Evolutionary conservation across 2,888 invertebrate species (phyloP).

Genomic region (Spilarctia lutea): DNA sequence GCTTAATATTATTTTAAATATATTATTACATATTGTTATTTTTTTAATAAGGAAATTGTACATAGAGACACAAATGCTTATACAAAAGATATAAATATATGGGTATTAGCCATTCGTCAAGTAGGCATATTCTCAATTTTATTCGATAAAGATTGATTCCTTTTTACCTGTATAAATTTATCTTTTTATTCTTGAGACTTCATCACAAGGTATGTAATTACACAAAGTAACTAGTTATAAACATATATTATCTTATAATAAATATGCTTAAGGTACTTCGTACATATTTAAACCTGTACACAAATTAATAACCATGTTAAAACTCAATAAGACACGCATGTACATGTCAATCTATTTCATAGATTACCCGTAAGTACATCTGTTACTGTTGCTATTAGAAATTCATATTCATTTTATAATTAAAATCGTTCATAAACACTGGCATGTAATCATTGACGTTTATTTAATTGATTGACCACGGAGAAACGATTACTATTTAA

Average conservation of each 20-base stretch:
- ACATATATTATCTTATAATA: neutral
- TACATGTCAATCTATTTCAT: slow-evolving; percentile 44
- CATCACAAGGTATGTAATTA: neutral
- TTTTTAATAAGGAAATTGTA: no score
- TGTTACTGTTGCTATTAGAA: slow-evolving; percentile 61
- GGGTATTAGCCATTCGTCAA: no score
- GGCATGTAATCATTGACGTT: slow-evolving; percentile 69
- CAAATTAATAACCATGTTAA: slow-evolving; percentile 29
- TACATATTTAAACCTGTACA: slow-evolving; percentile 1
- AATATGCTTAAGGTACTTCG: neutral
- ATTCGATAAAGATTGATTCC: no score
- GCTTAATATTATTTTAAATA: neutral
- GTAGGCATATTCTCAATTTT: no score
- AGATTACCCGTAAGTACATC: slow-evolving; percentile 60
- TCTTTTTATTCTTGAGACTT: neutral
- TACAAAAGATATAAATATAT: no score
- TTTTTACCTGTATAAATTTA: neutral
- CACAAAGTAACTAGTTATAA: neutral
- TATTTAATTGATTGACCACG: slow-evolving; percentile 77
- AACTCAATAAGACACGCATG: slow-evolving; percentile 30
- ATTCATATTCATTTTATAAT: slow-evolving; percentile 70
- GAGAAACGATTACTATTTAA: slow-evolving; percentile 64
- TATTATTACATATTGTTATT: neutral
- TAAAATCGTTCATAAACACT: slow-evolving; percentile 67
- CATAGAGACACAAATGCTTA: no score